Evolutionary conservation across 35 echinoderm and acorn worm genomes (phyloP).

Genomic region (Apostichopus parvimensis): DNA sequence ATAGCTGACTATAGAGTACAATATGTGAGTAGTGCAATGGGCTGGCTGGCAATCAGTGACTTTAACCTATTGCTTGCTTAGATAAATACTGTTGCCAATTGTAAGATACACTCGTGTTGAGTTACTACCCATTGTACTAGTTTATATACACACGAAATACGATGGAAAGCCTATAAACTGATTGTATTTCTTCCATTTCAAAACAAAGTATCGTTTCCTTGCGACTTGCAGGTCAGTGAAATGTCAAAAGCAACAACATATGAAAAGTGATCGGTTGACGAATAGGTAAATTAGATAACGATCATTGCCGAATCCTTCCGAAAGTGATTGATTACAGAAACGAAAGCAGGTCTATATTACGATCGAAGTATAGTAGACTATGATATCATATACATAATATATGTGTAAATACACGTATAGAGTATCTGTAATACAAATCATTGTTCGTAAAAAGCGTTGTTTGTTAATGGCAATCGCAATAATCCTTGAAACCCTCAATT

Average conservation of each 20-base stretch:
- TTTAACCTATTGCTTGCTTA: too few relatives aligned
- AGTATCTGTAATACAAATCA: too few relatives aligned
- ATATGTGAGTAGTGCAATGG: too few relatives aligned
- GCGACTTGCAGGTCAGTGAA: background rate
- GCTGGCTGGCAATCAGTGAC: too few relatives aligned
- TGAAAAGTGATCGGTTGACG: background rate
- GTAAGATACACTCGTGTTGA: background rate
- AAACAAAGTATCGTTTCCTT: constrained; percentile 14
- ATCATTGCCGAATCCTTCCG: background rate
- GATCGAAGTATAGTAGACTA: background rate
- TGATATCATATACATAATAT: background rate
- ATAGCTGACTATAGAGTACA: too few relatives aligned
- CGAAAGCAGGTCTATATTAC: background rate
- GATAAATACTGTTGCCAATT: too few relatives aligned
- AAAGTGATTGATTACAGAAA: background rate
- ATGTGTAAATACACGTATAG: background rate
- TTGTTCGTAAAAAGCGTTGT: too few relatives aligned
- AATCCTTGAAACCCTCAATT: too few relatives aligned
- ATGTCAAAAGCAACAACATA: constrained; percentile 1
- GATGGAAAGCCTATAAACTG: background rate
- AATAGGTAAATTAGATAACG: background rate
- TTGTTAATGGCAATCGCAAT: too few relatives aligned
- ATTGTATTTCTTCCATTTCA: constrained; percentile 19
- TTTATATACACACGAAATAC: background rate
- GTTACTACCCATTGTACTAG: background rate